A percentile compares a stretch with the other conserved stretches of the same genome.
Conservation (phyloP, 2,113 vertebrate species). For the Aix galericulata region DNA sequence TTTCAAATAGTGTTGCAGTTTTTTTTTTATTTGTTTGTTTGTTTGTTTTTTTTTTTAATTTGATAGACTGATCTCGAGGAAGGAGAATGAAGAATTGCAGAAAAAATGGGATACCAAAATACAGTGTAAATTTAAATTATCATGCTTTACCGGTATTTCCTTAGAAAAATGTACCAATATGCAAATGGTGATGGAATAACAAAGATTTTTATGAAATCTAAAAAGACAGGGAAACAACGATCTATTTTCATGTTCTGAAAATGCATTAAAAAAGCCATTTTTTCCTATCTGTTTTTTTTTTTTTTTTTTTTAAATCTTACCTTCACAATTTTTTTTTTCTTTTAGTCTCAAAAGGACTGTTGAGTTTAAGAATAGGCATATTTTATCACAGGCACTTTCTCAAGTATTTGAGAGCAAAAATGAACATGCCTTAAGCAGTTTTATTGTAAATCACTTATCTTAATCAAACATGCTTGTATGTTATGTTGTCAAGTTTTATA, state of each 20-base stretch:
- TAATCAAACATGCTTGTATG: neutral
- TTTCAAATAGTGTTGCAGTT: neutral
- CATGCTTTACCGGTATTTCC: neutral
- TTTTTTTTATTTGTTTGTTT: too few species aligned
- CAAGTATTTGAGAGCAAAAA: neutral
- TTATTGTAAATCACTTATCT: neutral
- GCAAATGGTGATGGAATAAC: neutral
- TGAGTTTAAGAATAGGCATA: neutral
- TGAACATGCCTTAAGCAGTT: neutral
- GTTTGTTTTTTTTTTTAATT: neutral
- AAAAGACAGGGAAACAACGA: neutral
- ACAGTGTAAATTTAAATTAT: neutral
- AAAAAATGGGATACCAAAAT: neutral
- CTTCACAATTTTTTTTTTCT: neutral
- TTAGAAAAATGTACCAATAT: neutral
- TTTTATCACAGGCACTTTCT: neutral
- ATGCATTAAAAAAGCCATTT: neutral
- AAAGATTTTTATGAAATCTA: neutral
- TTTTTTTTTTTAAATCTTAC: neutral
- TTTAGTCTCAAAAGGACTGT: neutral
- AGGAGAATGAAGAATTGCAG: neutral
- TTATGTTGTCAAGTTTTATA: neutral
- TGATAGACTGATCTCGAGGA: neutral
- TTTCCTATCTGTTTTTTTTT: neutral
- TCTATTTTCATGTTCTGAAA: neutral